Conservation (phyloP, 2,888 invertebrate genomes). For the Dynastes tityus region DNA sequence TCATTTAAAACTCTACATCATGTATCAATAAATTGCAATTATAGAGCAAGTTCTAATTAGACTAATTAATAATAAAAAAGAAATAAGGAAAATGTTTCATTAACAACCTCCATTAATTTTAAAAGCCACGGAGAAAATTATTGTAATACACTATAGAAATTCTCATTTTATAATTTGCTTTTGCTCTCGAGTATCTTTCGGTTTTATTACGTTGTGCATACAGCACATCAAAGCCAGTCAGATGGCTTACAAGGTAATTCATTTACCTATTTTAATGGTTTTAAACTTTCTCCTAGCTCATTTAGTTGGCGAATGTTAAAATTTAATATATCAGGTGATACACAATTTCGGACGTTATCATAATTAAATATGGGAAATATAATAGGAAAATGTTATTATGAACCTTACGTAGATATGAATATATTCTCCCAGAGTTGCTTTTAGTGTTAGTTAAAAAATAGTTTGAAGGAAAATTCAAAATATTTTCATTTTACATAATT, state of each 20-base stretch:
- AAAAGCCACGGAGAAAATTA: neutral
- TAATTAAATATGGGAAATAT: slow-evolving; percentile 41
- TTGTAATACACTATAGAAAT: slow-evolving; percentile 10
- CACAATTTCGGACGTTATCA: slow-evolving; percentile 20
- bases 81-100: neutral
- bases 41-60: neutral
- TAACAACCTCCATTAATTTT: slow-evolving; percentile 2
- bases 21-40: neutral
- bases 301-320: slow-evolving; percentile 35
- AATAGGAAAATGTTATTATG: slow-evolving; percentile 22
- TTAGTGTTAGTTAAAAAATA: neutral
- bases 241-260: slow-evolving; percentile 7
- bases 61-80: neutral
- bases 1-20: neutral
- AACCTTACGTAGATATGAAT: neutral
- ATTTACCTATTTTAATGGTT: slow-evolving; percentile 32
- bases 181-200: neutral
- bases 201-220: neutral
- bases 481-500: no score
- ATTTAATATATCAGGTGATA: slow-evolving; percentile 35
- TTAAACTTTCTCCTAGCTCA: slow-evolving; percentile 39
- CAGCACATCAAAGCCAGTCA: neutral
- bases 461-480: no score
- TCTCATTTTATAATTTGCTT: slow-evolving; percentile 9
- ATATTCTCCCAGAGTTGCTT: neutral